Evolutionary conservation across 2,797 vertebrate genomes (phyloP).

Genomic region (Melanotaenia trifasciata): DNA sequence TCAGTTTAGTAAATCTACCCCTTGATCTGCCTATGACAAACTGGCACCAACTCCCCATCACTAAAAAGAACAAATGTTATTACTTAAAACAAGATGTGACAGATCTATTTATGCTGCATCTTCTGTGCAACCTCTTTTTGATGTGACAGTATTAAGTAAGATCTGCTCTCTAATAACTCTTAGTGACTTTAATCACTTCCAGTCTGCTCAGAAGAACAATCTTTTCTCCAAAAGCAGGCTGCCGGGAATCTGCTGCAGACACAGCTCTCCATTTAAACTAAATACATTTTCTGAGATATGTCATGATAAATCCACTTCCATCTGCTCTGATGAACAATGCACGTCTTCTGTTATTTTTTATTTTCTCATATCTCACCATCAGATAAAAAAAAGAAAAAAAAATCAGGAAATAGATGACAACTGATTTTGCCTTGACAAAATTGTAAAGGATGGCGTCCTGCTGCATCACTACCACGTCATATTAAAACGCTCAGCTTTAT

Average conservation of each 20-base stretch:
- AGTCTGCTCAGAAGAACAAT: conserved; percentile 52
- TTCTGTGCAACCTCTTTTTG: conserved; percentile 20
- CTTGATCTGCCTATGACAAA: conserved; percentile 19
- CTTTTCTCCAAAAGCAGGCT: conserved; percentile 63
- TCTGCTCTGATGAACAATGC: conserved; percentile 22
- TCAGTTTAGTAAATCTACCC: not conserved
- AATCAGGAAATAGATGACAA: conserved; percentile 9
- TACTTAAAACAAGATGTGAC: conserved; percentile 30
- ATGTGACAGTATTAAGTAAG: conserved; percentile 33
- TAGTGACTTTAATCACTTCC: conserved; percentile 39
- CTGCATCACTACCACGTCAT: conserved; percentile 23
- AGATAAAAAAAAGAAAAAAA: not conserved
- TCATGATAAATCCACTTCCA: conserved; percentile 45
- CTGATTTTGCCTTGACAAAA: conserved; percentile 19
- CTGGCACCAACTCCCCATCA: not conserved
- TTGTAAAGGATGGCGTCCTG: conserved; percentile 11
- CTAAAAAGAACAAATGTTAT: conserved; percentile 30
- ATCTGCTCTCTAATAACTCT: conserved; percentile 52
- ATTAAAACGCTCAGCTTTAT: conserved; percentile 26
- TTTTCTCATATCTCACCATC: conserved; percentile 24
- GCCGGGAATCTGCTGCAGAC: conserved; percentile 65
- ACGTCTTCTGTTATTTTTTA: conserved; percentile 28
- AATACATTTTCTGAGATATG: conserved; percentile 47
- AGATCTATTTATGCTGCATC: conserved; percentile 27
- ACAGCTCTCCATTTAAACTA: conserved; percentile 47